Percentiles rank a stretch among this genome's conserved stretches.
Evolutionary conservation across 2,113 vertebrate genomes (phyloP).

Genomic region (Patagioenas fasciata): DNA sequence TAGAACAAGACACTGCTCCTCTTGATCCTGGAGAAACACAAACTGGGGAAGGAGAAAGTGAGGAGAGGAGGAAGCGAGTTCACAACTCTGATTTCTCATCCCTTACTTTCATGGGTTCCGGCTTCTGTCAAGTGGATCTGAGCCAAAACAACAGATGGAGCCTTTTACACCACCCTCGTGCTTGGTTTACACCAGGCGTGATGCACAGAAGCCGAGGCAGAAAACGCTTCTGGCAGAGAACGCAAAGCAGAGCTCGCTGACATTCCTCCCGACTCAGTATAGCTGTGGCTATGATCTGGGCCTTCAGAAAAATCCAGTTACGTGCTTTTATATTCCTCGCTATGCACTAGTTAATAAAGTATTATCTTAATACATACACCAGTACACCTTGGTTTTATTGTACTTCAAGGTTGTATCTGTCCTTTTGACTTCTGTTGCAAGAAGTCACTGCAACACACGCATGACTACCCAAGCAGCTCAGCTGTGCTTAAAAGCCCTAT

Average conservation of each 20-base stretch:
- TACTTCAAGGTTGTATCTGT: background rate
- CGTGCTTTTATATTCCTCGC: background rate
- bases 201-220: slow-evolving; percentile 30
- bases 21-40: background rate
- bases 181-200: slow-evolving; percentile 46
- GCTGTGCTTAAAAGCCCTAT: background rate
- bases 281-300: background rate
- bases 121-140: slow-evolving; percentile 11
- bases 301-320: background rate
- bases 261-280: rapidly evolving
- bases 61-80: background rate
- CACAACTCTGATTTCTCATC: slow-evolving; percentile 29
- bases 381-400: background rate
- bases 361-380: background rate
- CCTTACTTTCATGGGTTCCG: background rate
- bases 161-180: slow-evolving; percentile 37
- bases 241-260: rapidly evolving
- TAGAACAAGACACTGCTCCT: background rate
- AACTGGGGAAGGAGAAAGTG: background rate
- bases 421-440: background rate
- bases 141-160: slow-evolving; percentile 24
- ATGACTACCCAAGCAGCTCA: background rate
- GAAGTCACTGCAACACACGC: background rate
- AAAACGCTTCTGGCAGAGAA: slow-evolving; percentile 23
- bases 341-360: background rate